A percentile compares a stretch with the other conserved stretches of the same genome.
Conservation (phyloP, 2,113 vertebrate species). For the Vicugna pacos region DNA sequence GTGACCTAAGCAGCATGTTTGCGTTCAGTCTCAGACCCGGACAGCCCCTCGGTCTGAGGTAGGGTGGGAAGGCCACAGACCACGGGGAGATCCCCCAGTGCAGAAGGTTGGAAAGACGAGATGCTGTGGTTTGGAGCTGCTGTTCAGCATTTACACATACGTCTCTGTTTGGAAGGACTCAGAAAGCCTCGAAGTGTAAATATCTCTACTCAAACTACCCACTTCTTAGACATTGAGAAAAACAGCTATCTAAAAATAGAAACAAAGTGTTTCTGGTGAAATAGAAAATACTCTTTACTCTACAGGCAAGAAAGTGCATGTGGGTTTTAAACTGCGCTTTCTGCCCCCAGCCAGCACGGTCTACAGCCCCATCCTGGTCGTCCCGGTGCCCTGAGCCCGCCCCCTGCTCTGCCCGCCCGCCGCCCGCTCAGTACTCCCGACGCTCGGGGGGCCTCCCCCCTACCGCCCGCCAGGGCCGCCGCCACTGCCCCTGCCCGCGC, state of each 20-base stretch:
- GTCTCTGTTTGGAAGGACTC: slow-evolving; percentile 58
- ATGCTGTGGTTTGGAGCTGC: neutral
- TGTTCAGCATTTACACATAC: slow-evolving; percentile 23
- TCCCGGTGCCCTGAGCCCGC: fast-evolving
- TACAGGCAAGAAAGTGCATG: neutral
- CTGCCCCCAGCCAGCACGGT: fast-evolving
- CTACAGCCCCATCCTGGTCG: fast-evolving
- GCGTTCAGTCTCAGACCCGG: neutral
- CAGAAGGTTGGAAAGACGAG: neutral
- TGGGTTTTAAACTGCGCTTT: fast-evolving
- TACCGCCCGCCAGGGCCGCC: fast-evolving
- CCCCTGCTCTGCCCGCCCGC: fast-evolving
- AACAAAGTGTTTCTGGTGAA: slow-evolving; percentile 43
- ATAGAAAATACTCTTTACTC: slow-evolving; percentile 2
- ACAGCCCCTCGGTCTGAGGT: too few relatives aligned
- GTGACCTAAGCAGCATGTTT: fast-evolving
- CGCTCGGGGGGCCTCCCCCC: fast-evolving
- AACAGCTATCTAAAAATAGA: slow-evolving; percentile 69
- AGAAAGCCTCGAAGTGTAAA: slow-evolving; percentile 64
- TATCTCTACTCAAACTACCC: slow-evolving; percentile 60
- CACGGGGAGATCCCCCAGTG: fast-evolving
- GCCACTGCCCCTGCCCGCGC: fast-evolving
- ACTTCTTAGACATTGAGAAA: slow-evolving; percentile 55
- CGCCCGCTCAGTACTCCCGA: fast-evolving
- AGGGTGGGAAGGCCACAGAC: too few relatives aligned